Percentiles rank a stretch among this genome's conserved stretches.
Conservation (phyloP, 1,140 invertebrate species). For the Drosophila mojavensis region DNA sequence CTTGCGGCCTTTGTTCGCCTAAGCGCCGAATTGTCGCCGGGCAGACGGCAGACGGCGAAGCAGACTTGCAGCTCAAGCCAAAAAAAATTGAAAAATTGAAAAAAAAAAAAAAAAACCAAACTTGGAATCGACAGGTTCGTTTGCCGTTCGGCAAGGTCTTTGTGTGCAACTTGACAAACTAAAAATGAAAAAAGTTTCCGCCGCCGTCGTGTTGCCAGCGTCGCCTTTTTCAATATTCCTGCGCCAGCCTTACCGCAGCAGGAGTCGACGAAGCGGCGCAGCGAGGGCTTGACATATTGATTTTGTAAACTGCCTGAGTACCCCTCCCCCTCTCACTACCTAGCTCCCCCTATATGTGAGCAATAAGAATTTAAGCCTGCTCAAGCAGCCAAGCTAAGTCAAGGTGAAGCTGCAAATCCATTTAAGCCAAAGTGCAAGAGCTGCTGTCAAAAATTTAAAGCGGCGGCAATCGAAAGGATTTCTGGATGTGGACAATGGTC, state of each 20-base stretch:
- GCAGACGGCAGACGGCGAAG: background rate
- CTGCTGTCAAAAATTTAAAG: too few relatives aligned
- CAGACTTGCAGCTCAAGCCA: background rate
- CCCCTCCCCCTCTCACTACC: background rate
- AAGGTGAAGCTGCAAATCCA: slow-evolving; percentile 38
- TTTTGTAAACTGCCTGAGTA: slow-evolving; percentile 39
- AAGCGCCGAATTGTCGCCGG: slow-evolving; percentile 64
- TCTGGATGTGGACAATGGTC: too few relatives aligned
- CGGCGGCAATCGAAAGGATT: too few relatives aligned
- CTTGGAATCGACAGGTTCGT: slow-evolving; percentile 49
- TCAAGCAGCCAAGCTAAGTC: slow-evolving; percentile 31
- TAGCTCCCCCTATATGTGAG: slow-evolving; percentile 6
- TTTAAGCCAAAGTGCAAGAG: background rate
- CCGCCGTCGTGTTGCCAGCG: slow-evolving; percentile 63
- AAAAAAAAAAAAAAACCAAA: slow-evolving; percentile 21
- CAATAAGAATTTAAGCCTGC: slow-evolving; percentile 41
- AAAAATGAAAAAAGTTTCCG: slow-evolving; percentile 80
- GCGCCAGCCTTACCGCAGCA: slow-evolving; percentile 43
- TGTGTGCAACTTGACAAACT: slow-evolving; percentile 82
- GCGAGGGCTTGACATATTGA: slow-evolving; percentile 70
- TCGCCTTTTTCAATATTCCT: slow-evolving; percentile 78
- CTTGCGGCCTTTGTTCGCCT: slow-evolving; percentile 32
- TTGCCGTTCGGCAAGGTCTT: slow-evolving; percentile 55
- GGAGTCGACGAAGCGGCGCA: slow-evolving; percentile 35
- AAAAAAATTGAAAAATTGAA: too few relatives aligned